Conservation (phyloP, 2,797 vertebrate species). For the Catharus ustulatus region DNA sequence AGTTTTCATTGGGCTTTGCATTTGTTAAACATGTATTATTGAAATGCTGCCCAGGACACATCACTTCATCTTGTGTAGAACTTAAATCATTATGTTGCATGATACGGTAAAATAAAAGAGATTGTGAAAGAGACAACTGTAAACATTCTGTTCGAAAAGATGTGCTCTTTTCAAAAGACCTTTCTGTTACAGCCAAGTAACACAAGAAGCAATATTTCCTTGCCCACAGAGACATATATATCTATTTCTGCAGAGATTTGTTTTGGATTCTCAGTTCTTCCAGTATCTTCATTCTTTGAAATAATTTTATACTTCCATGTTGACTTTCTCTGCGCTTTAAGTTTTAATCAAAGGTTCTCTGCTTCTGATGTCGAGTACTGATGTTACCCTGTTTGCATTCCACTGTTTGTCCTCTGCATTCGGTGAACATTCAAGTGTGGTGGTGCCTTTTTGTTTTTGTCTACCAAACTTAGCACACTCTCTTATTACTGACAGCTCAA, state of each 20-base stretch:
- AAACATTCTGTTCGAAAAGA: conserved; percentile 64
- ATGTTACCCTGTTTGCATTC: conserved; percentile 65
- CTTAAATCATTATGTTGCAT: conserved; percentile 38
- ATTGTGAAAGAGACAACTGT: conserved; percentile 56
- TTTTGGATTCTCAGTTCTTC: conserved; percentile 29
- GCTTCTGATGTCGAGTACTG: conserved; percentile 49
- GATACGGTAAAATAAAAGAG: conserved; percentile 60
- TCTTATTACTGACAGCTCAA: conserved; percentile 36
- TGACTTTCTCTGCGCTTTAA: conserved; percentile 51
- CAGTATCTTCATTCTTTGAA: conserved; percentile 30
- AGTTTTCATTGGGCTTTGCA: not conserved
- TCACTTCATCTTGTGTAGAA: conserved; percentile 20
- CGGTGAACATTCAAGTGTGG: conserved; percentile 46
- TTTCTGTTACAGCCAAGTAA: conserved; percentile 55
- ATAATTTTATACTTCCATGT: conserved; percentile 53
- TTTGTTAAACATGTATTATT: conserved; percentile 47
- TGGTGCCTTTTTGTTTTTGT: conserved; percentile 31
- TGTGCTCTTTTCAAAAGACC: conserved; percentile 50
- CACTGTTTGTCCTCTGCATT: conserved; percentile 20
- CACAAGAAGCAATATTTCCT: not conserved
- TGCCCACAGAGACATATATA: not conserved
- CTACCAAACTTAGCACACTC: not conserved
- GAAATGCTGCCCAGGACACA: conserved; percentile 40
- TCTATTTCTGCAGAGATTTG: conserved; percentile 53
- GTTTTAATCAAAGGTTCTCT: conserved; percentile 54